Percentiles rank a stretch among this genome's conserved stretches.
Evolutionary conservation across 2,113 vertebrate genomes (phyloP).

Genomic region (Bettongia penicillata): DNA sequence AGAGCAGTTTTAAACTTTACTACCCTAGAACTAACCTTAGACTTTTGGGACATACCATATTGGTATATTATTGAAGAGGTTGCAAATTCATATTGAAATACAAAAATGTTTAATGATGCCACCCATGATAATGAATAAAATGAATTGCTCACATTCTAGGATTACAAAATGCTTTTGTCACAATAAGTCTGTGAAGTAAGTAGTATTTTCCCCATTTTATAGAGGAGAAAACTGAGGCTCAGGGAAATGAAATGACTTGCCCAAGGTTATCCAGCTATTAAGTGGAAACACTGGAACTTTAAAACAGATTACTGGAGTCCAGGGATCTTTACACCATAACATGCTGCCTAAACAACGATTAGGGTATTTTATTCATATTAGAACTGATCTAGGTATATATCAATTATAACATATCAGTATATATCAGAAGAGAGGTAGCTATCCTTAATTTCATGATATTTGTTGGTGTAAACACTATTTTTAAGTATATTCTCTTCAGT

Average conservation of each 20-base stretch:
- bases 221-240: not conserved
- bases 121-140: not conserved
- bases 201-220: not conserved
- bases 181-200: not conserved
- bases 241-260: not conserved
- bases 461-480: not conserved
- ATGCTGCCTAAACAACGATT: not conserved
- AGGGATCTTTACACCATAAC: not conserved
- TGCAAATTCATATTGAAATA: not conserved
- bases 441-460: not conserved
- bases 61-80: not conserved
- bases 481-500: not conserved
- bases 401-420: too few species aligned
- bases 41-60: not conserved
- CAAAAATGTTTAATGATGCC: not conserved
- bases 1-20: not conserved
- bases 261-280: not conserved
- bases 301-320: not conserved
- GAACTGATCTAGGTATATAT: not conserved
- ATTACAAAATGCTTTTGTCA: not conserved
- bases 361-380: not conserved
- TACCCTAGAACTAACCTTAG: not conserved
- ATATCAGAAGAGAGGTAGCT: not conserved
- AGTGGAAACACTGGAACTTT: not conserved
- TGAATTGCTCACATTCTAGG: not conserved